Evolutionary conservation across 1,140 invertebrate species (phyloP).

Genomic region (Trichomalopsis sarcophagae): DNA sequence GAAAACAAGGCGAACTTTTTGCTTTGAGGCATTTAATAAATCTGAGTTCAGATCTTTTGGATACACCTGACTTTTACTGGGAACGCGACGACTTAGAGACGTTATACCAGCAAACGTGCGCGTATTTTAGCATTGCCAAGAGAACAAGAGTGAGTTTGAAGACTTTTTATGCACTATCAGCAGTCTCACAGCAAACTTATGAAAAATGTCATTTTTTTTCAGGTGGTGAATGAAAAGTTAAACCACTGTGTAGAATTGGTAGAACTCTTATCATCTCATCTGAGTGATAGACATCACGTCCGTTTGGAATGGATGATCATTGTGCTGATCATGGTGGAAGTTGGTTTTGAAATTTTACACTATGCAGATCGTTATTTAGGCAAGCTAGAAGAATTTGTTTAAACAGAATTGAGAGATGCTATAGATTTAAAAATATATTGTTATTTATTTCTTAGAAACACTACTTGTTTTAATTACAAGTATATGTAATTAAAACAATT

Average conservation of each 20-base stretch:
- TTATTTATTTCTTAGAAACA: not conserved
- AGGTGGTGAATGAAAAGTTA: constrained; percentile 96
- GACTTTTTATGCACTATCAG: not conserved
- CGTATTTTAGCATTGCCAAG: constrained; percentile 89
- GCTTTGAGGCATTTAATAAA: constrained; percentile 92
- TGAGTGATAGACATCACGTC: constrained; percentile 93
- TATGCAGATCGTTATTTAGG: constrained; percentile 78
- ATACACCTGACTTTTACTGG: constrained; percentile 98
- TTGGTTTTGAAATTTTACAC: constrained; percentile 91
- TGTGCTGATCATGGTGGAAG: constrained; percentile 94
- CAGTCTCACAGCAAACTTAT: too few species aligned
- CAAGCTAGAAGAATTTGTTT: constrained; percentile 36
- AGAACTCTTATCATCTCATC: constrained; percentile 89
- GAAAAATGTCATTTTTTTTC: constrained; percentile 55
- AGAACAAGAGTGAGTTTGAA: constrained; percentile 82
- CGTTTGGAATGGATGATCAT: constrained; percentile 98
- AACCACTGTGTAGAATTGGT: constrained; percentile 94
- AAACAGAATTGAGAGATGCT: not conserved
- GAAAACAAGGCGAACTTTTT: constrained; percentile 94
- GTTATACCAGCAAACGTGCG: constrained; percentile 87
- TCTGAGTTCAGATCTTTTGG: constrained; percentile 93
- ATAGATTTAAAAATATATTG: not conserved
- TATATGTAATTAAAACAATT: not conserved
- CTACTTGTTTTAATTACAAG: not conserved
- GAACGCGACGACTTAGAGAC: constrained; percentile 91